Evolutionary conservation across 2,888 invertebrate species (phyloP), one percentile per base, ranked within the genome.

Genomic region (Acleris holmiana): DNA sequence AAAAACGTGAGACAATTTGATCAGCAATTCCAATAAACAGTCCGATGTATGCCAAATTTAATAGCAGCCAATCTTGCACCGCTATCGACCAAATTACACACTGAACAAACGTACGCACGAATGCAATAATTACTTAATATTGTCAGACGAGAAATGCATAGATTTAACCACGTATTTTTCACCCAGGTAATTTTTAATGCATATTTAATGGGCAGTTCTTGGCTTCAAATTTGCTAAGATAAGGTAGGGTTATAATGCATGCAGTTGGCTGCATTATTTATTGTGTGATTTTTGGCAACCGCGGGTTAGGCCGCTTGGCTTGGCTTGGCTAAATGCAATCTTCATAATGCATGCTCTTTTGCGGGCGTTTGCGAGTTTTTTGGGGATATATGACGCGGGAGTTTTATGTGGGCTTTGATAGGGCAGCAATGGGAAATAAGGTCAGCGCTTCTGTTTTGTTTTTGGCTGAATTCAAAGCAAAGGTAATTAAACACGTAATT

Each of bases 161-260:
- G 76, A 72, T 71, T 75, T 73, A 73, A 77, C 70, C 71, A 75
- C 80, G 80, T 83, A 86, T 88, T 89, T 88, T 87, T 90, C 84
- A 88, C 87, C 81, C 91, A 92, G 92, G 92, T 92, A 91, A 91
- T 92, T 91, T n/a, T 91, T 91, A 91, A 92, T 92, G 91, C 90
- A 92, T 92, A 91, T 89, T 89, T 91, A 92, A 91, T 91, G 91
- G 91, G 85, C 88, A 83, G 87, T 87, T 91, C 89, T 92, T 92
- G 92, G 92, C 92, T 91, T 92, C 90, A 91, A 91, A 91, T 89
- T 85, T 90, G 83, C 88, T 85, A 89, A 88, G 92, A 92, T 92
- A 92, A 91, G 91, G 91, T 89, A 85, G 80, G 82, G 83, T 84
- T 84, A 89, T 92, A 91, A 91, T 91, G 91, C 90, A 91, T 90